Evolutionary conservation across 2,888 invertebrate species (phyloP), one percentile per base, ranked within the genome.

Genomic region (Drosophila acutilabella): DNA sequence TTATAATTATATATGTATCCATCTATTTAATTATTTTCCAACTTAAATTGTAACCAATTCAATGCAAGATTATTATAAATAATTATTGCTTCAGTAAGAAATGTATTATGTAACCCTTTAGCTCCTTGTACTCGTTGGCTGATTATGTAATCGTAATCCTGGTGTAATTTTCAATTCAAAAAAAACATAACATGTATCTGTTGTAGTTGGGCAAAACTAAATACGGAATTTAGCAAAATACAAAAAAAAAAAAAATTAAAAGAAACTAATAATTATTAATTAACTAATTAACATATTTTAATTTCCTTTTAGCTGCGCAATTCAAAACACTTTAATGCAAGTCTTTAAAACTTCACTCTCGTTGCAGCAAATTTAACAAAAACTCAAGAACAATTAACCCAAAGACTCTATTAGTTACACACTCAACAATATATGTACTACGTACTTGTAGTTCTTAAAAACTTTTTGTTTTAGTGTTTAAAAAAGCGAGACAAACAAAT

Each of bases 1-100:
- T 53, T 57, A 44, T 38, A 36, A 36, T 11, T 36, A 36, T 30
- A 30, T 30, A 8, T 30, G 30, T 30, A 30, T 30, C 30, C 8
- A 30, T 30, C 30, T 30, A 30, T 7, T n/a, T 57, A 64, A 69
- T 62, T 68, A 64, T 38, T 62, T 59, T 51, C 40, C 16, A 50
- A 60, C 40, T 54, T 20, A 71, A 56, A 26, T 56, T 54, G 57
- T 76, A 69, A 52, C 36, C 58, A 60, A 41, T 60, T 59, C 56
- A 69, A 62, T 70, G 85, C 84, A 78, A 84, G 59, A 73, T 83
- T 86, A 70, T 62, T 77, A 77, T 69, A 74, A 74, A 79, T 77
- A 77, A 74, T 74, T 78, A 74, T 73, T 74, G 88, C 85, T 80
- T 85, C 68, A 71, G 85, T 84, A 74, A 45, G 47, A 59, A 68